phyloP scores from a whole-genome alignment of 2,797 vertebrate genomes.

The Tapirus indicus region DNA sequence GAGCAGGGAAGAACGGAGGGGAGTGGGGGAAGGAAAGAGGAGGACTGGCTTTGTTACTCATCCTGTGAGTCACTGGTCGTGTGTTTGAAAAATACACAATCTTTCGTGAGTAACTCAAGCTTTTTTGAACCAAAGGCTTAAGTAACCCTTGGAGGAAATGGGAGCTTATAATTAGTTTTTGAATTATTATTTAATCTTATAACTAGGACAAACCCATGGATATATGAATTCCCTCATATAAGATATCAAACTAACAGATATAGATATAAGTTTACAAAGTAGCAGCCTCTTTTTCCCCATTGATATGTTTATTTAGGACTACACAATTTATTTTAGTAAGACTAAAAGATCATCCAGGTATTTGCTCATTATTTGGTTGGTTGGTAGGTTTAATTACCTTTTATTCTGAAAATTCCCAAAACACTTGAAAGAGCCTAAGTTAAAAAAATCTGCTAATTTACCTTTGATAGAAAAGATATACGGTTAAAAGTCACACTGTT shows the following conservation, averaged over 20 bases:
- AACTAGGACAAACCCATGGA: conserved; percentile 29
- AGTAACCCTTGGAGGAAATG: conserved; percentile 73
- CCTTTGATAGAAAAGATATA: background rate
- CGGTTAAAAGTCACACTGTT: background rate
- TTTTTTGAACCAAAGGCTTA: conserved; percentile 77
- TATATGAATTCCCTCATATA: conserved; percentile 55
- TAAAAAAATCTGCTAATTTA: background rate
- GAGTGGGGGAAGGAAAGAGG: conserved; percentile 36
- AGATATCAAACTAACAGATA: conserved; percentile 32
- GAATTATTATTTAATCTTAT: conserved; percentile 62
- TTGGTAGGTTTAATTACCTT: background rate
- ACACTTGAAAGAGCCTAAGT: background rate
- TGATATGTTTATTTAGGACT: conserved; percentile 8
- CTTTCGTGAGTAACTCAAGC: conserved; percentile 69
- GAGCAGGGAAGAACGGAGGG: conserved; percentile 15
- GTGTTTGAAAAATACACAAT: conserved; percentile 77
- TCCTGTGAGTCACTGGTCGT: conserved; percentile 82
- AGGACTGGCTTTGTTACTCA: conserved; percentile 75
- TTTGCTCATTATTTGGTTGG: background rate
- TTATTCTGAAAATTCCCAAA: conserved; percentile 10
- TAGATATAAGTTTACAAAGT: background rate
- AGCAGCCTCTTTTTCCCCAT: background rate
- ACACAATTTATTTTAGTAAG: conserved; percentile 49
- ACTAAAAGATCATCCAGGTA: background rate
- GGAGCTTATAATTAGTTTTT: conserved; percentile 66